Evolutionary conservation across 1,140 invertebrate species (phyloP), one percentile per base, ranked within the genome.

Genomic region (Phymastichus coffea): DNA sequence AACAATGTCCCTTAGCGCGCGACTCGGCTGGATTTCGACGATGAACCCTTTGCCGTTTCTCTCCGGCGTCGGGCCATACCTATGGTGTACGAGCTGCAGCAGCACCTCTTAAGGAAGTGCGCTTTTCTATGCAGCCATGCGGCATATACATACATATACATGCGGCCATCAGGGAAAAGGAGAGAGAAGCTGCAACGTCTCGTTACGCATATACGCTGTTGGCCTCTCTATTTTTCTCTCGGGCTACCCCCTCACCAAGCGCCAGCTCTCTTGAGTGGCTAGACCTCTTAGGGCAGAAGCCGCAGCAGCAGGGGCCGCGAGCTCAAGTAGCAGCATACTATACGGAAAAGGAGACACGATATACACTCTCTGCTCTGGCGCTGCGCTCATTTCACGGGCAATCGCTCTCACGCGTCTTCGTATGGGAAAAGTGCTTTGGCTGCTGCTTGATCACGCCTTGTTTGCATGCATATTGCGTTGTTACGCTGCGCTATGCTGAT

Each of bases 71-170:
- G n/a, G 40, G 41, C 15, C 30, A 56, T 63, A 66, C 64, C 66
- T 68, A n/a, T n/a, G 64, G 58, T 68, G 60, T 62, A 59, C 19
- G n/a, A n/a, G n/a, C n/a, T n/a, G n/a, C n/a, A 55, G 2, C 15
- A 30, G 46, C 38, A 44, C 46, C 56, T 62, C 44, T 57, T 41
- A 61, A 56, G 55, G 58, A 61, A 58, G 37, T 37, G 4, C 15
- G 3, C 35, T 14, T 3, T 4, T 37, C 12, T 37, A 14, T 14
- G 14, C 35, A 4, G 35, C 15, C 12, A 37, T n/a, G 14, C 15
- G 10, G 35, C 15, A 4, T 14, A 28, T 1, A 28, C 17, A 19
- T 33, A 6, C 17, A 48, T 19, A 20, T 20, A n/a, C 46, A 33
- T 33, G 2, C 26, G 4, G 2, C 26, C 4, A 7, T 2, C 3